Percentiles rank a stretch among this genome's conserved stretches.
Conservation (phyloP, 2,113 vertebrate genomes). For the Paralichthys olivaceus region DNA sequence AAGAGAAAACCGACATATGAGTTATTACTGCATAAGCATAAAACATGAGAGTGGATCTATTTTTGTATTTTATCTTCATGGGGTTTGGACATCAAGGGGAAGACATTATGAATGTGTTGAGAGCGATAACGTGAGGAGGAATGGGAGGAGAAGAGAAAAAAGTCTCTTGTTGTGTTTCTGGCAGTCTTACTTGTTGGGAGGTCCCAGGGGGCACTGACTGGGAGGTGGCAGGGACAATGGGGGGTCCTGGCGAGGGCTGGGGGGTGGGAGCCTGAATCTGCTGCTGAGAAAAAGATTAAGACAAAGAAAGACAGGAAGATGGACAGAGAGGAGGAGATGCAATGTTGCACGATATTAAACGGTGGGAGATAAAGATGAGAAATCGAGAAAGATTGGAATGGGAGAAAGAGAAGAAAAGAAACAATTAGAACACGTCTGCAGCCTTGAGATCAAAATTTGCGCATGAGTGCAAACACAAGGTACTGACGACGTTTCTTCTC, state of each 20-base stretch:
- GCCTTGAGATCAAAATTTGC: neutral
- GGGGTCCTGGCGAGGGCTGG: constrained; percentile 61
- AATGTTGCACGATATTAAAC: constrained; percentile 23
- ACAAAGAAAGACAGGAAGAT: constrained; percentile 35
- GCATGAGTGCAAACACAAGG: constrained; percentile 74
- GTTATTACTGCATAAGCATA: constrained; percentile 10
- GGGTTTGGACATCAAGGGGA: neutral
- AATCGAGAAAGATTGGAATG: constrained; percentile 37
- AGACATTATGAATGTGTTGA: neutral
- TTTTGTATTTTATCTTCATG: constrained; percentile 1
- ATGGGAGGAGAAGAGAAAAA: neutral
- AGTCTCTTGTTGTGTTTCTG: neutral
- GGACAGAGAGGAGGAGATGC: constrained; percentile 37
- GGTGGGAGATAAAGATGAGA: constrained; percentile 10
- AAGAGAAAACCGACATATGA: neutral
- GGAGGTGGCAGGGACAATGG: constrained; percentile 57
- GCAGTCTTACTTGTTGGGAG: constrained; percentile 70
- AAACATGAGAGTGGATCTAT: neutral
- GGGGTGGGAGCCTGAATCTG: constrained; percentile 67
- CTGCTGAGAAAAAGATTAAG: constrained; percentile 53
- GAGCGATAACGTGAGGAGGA: neutral
- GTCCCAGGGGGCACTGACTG: constrained; percentile 60
- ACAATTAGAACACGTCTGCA: constrained; percentile 44
- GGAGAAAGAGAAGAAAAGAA: constrained; percentile 39
- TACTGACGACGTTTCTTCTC: neutral